phyloP scores from a whole-genome alignment of 1,140 invertebrate genomes.

The Aethina tumida region DNA sequence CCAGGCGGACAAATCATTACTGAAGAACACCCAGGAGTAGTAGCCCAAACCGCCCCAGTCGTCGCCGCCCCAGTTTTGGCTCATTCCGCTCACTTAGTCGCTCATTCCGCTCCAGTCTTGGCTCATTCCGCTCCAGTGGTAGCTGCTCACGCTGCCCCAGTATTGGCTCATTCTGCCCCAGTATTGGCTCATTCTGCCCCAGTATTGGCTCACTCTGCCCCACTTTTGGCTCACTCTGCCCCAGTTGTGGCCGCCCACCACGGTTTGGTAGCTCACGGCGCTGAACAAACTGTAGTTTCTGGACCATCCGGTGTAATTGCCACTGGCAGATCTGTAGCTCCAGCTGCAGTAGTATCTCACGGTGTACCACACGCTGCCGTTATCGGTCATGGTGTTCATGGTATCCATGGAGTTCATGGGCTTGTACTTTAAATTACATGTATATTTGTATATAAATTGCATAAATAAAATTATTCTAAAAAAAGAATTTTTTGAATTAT shows the following conservation, averaged over 20 bases:
- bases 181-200: neutral
- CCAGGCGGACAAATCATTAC: slow-evolving; percentile 22
- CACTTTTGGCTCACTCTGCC: slow-evolving; percentile 5
- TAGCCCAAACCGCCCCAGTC: slow-evolving; percentile 6
- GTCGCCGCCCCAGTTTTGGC: slow-evolving; percentile 12
- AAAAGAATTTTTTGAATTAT: no score
- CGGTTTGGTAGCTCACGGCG: slow-evolving; percentile 6
- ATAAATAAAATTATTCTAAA: no score
- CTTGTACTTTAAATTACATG: no score
- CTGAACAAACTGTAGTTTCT: slow-evolving; percentile 2
- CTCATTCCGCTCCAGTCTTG: neutral
- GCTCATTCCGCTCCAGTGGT: slow-evolving; percentile 6
- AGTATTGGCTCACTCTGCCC: slow-evolving; percentile 1
- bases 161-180: slow-evolving; percentile 1
- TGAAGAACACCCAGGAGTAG: slow-evolving; percentile 12
- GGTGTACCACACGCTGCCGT: neutral
- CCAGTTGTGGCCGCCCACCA: slow-evolving; percentile 11
- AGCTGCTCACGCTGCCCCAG: neutral
- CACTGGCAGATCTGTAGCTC: slow-evolving; percentile 1
- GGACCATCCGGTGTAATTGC: slow-evolving; percentile 9
- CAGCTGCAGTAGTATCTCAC: neutral
- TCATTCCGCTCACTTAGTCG: neutral
- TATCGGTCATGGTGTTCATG: no score
- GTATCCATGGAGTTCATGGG: no score
- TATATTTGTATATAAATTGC: no score